phyloP scores from a whole-genome alignment of 2,113 vertebrate species.

The Nettapus auritus region DNA sequence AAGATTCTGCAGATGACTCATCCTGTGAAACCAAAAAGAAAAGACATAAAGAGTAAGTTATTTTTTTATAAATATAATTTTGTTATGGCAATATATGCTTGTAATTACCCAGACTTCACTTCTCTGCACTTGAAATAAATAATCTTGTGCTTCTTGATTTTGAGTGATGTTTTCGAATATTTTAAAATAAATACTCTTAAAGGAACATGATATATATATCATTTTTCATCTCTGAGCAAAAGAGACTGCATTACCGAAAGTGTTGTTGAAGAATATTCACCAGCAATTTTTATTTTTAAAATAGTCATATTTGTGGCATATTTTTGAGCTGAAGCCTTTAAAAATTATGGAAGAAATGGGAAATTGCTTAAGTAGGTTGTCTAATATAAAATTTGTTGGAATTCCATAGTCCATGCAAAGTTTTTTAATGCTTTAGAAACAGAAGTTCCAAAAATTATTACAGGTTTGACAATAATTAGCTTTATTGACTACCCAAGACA shows the following conservation, averaged over 20 bases:
- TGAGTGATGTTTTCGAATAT: background rate
- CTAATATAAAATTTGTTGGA: constrained; percentile 14
- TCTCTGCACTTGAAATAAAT: background rate
- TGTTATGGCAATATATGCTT: background rate
- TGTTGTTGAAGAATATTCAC: constrained; percentile 6
- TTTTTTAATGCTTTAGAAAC: background rate
- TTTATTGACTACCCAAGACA: constrained; percentile 1
- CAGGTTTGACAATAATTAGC: background rate
- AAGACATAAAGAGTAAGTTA: constrained; percentile 87
- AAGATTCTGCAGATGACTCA: constrained; percentile 86
- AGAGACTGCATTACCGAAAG: background rate
- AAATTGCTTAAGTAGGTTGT: background rate
- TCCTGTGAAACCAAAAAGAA: constrained; percentile 81
- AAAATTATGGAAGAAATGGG: constrained; percentile 9
- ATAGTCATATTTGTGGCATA: background rate
- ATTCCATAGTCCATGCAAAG: background rate
- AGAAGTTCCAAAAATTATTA: background rate
- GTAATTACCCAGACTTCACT: background rate
- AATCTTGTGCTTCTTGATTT: background rate
- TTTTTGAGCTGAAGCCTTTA: constrained; percentile 5
- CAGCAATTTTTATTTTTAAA: background rate
- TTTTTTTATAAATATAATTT: constrained; percentile 9
- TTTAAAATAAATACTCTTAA: constrained; percentile 2
- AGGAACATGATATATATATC: background rate
- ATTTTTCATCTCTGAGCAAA: background rate